These are phyloP conservation scores for Cyprinodon variegatus DNA, from an alignment of 2,113 vertebrate genomes.

Conservation along the genomic window DNA sequence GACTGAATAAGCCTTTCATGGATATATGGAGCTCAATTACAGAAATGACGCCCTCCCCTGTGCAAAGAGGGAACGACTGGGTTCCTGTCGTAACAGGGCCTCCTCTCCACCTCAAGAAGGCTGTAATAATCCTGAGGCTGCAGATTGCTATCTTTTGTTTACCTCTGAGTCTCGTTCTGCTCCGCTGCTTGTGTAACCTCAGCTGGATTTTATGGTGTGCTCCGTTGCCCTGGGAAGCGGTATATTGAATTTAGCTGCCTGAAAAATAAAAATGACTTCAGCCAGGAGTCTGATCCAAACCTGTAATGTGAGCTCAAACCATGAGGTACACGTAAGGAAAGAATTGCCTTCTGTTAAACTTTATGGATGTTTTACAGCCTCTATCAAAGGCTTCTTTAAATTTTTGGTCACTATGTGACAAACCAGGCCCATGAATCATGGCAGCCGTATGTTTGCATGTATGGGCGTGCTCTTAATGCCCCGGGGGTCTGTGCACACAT, in stretches of 20 bases:
- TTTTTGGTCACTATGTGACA: conserved; percentile 17
- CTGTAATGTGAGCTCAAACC: conserved; percentile 22
- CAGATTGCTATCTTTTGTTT: conserved; percentile 49
- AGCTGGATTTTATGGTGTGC: conserved; percentile 42
- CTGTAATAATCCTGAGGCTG: conserved; percentile 40
- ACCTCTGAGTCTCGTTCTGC: conserved; percentile 25
- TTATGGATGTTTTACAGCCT: conserved; percentile 3
- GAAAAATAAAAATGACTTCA: conserved; percentile 36
- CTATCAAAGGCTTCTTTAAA: conserved; percentile 38
- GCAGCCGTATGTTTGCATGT: conserved; percentile 22
- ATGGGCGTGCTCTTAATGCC: conserved; percentile 22
- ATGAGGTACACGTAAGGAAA: conserved; percentile 18
- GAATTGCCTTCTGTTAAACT: conserved; percentile 14
- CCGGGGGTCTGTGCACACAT: conserved; percentile 15
- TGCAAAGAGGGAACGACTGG: conserved; percentile 18
- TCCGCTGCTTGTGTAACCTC: conserved; percentile 43
- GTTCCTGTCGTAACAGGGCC: conserved; percentile 20
- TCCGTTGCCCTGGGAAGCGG: conserved; percentile 36
- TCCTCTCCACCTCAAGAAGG: conserved; percentile 4
- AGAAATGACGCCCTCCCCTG: conserved; percentile 55
- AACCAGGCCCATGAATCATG: conserved; percentile 39
- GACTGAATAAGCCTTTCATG: not conserved
- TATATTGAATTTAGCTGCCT: conserved; percentile 40
- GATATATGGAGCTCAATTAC: not conserved
- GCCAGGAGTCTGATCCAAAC: conserved; percentile 35